These are phyloP conservation scores for Trichomalopsis sarcophagae DNA, from an alignment of 1,140 invertebrate genomes.

Conservation along the genomic window DNA sequence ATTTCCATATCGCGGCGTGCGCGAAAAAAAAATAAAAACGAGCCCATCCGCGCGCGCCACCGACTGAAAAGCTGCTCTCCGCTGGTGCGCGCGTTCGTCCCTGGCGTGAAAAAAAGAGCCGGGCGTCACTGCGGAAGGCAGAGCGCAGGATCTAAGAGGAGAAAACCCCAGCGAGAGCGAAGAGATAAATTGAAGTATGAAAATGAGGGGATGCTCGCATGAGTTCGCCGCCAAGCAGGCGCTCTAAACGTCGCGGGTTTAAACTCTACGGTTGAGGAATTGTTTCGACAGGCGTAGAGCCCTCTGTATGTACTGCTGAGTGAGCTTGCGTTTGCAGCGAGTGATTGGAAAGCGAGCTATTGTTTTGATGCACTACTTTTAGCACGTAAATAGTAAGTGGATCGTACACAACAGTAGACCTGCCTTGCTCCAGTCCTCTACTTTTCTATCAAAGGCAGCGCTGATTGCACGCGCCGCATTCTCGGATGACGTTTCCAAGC, in stretches of 20 bases:
- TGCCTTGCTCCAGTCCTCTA: too few relatives aligned
- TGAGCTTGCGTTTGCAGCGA: too few relatives aligned
- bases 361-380: too few relatives aligned
- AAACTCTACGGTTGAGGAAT: not conserved
- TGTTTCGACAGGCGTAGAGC: not conserved
- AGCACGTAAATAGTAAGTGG: too few relatives aligned
- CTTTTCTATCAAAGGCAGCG: too few relatives aligned
- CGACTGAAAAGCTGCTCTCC: conserved; percentile 49
- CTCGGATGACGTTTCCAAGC: too few relatives aligned
- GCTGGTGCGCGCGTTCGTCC: conserved; percentile 1
- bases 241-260: not conserved
- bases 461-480: too few relatives aligned
- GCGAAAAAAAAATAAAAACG: conserved; percentile 22
- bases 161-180: not conserved
- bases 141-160: conserved; percentile 24
- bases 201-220: conserved; percentile 39
- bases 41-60: not conserved
- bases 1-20: conserved; percentile 52
- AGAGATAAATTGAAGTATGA: conserved; percentile 38
- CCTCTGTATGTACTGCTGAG: not conserved
- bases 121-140: not conserved
- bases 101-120: not conserved
- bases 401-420: too few relatives aligned
- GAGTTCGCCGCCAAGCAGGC: not conserved
- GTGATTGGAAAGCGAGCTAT: too few relatives aligned